Conservation (phyloP, 1,140 invertebrate species). For the Phthorimaea operculella region DNA sequence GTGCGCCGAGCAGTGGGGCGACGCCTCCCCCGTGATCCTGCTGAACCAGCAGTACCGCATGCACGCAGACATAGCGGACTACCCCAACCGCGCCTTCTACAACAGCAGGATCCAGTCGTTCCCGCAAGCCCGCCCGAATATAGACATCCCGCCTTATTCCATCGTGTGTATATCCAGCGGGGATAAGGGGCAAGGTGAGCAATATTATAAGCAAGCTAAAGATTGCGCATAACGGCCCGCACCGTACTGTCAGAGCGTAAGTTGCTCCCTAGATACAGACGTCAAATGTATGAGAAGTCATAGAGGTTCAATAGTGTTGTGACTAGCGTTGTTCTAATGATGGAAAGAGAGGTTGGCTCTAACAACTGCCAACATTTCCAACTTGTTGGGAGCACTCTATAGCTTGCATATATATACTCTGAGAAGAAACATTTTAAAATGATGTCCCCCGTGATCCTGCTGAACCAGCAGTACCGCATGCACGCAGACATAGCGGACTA, state of each 20-base stretch:
- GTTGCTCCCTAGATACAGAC: no score
- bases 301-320: no score
- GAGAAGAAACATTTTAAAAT: no score
- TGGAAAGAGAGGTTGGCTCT: no score
- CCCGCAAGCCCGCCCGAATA: conserved; percentile 26
- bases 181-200: conserved; percentile 61
- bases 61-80: conserved; percentile 81
- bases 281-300: no score
- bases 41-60: conserved; percentile 87
- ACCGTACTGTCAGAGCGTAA: no score
- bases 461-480: conserved; percentile 89
- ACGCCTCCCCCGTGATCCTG: conserved; percentile 65
- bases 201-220: no score
- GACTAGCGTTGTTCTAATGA: no score
- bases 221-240: no score
- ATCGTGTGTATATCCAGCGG: conserved; percentile 69
- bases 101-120: conserved; percentile 53
- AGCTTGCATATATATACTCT: no score
- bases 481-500: conserved; percentile 79
- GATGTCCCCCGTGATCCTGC: conserved; percentile 68
- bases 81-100: conserved; percentile 86
- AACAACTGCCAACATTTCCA: no score
- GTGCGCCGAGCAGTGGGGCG: conserved; percentile 26
- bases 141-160: conserved; percentile 65
- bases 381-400: no score